Evolutionary conservation across 2,797 vertebrate species (phyloP).

Genomic region (Odontamblyopus rebecca): DNA sequence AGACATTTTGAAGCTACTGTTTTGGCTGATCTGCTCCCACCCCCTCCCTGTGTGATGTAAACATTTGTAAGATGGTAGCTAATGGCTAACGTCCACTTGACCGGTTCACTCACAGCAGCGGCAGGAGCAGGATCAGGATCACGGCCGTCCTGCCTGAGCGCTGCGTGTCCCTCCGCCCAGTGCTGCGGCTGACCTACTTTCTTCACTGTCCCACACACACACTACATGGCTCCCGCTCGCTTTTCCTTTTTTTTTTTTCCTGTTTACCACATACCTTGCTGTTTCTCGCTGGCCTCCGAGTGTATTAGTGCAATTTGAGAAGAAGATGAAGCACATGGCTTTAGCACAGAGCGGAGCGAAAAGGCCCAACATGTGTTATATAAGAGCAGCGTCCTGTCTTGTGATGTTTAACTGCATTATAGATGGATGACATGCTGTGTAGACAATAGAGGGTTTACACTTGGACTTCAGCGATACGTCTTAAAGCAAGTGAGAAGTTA

Average conservation of each 20-base stretch:
- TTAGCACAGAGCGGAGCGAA: neutral
- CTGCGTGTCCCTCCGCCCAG: conserved; percentile 66
- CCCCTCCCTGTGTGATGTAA: no score
- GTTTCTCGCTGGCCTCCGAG: conserved; percentile 40
- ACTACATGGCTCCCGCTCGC: conserved; percentile 13
- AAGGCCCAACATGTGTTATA: conserved; percentile 5
- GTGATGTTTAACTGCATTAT: neutral
- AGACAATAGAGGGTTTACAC: neutral
- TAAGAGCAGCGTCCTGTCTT: neutral
- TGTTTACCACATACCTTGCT: conserved; percentile 61
- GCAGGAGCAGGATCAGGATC: no score
- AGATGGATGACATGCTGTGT: neutral
- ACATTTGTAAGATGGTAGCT: conserved; percentile 48
- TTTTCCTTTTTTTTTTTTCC: conserved; percentile 23
- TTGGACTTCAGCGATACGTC: neutral
- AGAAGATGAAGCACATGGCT: conserved; percentile 12
- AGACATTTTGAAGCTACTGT: no score
- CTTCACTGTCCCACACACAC: conserved; percentile 47
- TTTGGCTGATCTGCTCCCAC: no score
- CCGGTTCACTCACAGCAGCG: conserved; percentile 52
- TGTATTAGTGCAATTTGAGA: conserved; percentile 37
- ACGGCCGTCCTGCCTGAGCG: conserved; percentile 62
- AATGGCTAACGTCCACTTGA: conserved; percentile 58
- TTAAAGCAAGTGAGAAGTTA: neutral
- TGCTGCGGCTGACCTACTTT: conserved; percentile 74